Conservation (phyloP, 2,113 vertebrate species). For the Tragelaphus strepsiceros region DNA sequence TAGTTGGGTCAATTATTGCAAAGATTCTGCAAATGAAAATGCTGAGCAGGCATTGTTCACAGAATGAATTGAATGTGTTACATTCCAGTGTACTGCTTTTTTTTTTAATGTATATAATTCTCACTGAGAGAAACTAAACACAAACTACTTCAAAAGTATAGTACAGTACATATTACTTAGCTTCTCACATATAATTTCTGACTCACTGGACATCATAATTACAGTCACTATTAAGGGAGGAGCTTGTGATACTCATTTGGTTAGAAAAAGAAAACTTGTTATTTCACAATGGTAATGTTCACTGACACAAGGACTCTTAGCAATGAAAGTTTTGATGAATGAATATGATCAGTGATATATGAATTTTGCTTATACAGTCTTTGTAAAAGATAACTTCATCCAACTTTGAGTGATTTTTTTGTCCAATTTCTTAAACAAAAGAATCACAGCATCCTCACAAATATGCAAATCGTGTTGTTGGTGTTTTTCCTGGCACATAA, state of each 20-base stretch:
- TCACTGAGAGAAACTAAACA: background rate
- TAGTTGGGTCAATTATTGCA: conserved; percentile 3
- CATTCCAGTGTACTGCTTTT: background rate
- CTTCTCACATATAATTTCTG: background rate
- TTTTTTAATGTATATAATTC: background rate
- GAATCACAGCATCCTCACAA: conserved; percentile 21
- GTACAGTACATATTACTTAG: background rate
- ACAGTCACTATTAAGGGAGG: background rate
- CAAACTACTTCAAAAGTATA: background rate
- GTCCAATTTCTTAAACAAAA: conserved; percentile 9
- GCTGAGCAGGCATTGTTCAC: background rate
- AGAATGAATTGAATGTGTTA: background rate
- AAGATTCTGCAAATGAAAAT: background rate
- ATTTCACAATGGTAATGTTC: background rate
- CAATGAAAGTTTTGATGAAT: background rate
- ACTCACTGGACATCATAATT: background rate
- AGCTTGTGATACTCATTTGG: background rate
- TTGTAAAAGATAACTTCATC: background rate
- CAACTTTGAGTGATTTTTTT: background rate
- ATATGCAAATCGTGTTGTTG: background rate
- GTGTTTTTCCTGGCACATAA: background rate
- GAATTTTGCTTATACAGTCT: background rate
- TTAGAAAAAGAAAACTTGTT: background rate
- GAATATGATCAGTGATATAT: too few species aligned
- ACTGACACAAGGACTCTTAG: background rate